These are phyloP conservation scores for Gadus macrocephalus DNA, from an alignment of 2,113 vertebrate genomes.

Conservation along the genomic window DNA sequence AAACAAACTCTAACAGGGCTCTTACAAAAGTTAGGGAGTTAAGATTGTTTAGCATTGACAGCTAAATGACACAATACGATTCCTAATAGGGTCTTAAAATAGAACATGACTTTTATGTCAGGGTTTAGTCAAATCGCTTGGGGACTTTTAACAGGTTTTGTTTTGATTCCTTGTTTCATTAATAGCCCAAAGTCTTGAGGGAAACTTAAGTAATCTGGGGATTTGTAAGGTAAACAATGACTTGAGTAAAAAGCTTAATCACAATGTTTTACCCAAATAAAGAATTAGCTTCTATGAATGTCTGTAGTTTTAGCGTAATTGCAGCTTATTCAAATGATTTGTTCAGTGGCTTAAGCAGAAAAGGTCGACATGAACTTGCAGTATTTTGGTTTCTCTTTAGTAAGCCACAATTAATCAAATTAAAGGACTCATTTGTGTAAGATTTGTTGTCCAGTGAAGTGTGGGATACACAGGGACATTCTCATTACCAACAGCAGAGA, in stretches of 20 bases:
- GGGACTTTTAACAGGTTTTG: conserved; percentile 35
- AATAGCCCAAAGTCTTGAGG: too few relatives aligned
- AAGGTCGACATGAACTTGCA: conserved; percentile 1
- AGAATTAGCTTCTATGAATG: conserved; percentile 32
- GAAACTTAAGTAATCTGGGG: conserved; percentile 6
- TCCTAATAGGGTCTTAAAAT: too few relatives aligned
- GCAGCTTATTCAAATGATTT: conserved; percentile 22
- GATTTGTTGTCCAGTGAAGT: not conserved
- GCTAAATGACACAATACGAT: too few relatives aligned
- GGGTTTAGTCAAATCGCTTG: conserved; percentile 3
- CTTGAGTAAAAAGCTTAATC: conserved; percentile 24
- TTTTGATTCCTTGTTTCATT: not conserved
- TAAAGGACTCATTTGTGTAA: not conserved
- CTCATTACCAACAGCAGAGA: not conserved
- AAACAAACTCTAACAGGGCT: too few relatives aligned
- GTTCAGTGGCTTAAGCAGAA: conserved; percentile 31
- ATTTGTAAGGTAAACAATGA: conserved; percentile 30
- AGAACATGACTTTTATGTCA: too few relatives aligned
- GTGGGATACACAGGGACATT: not conserved
- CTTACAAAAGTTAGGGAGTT: too few relatives aligned
- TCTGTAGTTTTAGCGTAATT: conserved; percentile 20
- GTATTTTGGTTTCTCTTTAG: too few relatives aligned
- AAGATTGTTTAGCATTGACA: too few relatives aligned
- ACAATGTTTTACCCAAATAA: conserved; percentile 21
- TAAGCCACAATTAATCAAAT: not conserved